Conservation (phyloP, 2,888 invertebrate genomes). For the Ichneumoninae sp. region DNA sequence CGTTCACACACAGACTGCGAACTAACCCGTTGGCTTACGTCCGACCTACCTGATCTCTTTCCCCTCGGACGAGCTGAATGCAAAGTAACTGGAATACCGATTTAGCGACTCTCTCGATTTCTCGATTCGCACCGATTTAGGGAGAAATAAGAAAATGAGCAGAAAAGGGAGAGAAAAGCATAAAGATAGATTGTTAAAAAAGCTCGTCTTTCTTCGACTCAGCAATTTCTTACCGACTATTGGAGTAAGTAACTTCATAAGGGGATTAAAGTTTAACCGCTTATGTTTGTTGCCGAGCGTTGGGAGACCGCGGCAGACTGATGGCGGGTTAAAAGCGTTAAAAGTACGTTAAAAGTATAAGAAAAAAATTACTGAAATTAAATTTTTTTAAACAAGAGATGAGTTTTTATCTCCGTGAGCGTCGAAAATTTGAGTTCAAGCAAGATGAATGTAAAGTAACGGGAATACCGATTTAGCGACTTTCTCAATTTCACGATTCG, state of each 20-base stretch:
- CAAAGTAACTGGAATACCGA: slow-evolving; percentile 24
- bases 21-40: slow-evolving; percentile 68
- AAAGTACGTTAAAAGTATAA: neutral
- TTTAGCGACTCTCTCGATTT: slow-evolving; percentile 20
- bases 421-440: slow-evolving; percentile 31
- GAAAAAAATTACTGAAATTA: neutral
- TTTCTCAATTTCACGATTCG: slow-evolving; percentile 7
- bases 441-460: slow-evolving; percentile 22
- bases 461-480: slow-evolving; percentile 22
- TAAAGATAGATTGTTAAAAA: neutral
- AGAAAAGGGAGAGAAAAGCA: slow-evolving; percentile 16
- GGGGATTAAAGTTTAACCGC: neutral
- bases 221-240: neutral
- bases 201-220: neutral
- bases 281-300: neutral
- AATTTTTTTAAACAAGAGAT: slow-evolving; percentile 18
- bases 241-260: neutral
- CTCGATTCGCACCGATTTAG: neutral
- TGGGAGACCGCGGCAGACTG: no score
- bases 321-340: neutral
- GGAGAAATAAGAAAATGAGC: slow-evolving; percentile 33
- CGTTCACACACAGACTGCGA: slow-evolving; percentile 70
- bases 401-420: slow-evolving; percentile 35
- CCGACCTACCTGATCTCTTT: slow-evolving; percentile 31
- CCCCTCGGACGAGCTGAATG: slow-evolving; percentile 16